Evolutionary conservation across 2,888 invertebrate genomes (phyloP), one percentile per base, ranked within the genome.

Genomic region (Drosophila birchii): DNA sequence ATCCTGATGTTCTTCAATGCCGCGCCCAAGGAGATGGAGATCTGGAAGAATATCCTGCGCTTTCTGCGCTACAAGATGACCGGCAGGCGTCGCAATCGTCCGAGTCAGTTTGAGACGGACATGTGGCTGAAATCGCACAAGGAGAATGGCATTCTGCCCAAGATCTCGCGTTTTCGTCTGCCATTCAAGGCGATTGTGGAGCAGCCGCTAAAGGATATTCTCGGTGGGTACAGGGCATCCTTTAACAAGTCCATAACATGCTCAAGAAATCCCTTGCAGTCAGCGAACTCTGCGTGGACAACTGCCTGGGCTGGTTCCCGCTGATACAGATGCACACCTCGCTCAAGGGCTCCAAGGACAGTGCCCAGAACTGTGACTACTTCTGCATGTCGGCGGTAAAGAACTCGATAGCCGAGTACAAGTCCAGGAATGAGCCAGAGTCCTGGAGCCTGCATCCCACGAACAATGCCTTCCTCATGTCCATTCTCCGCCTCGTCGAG

Each of bases 391-490:
- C 91, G 1, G 92, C 93, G 0, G 91, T 93, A 0, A 93, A 92
- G 58, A 93, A 92, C 68, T 92, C 92, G 4, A 91, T 92, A 54
- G 80, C 81, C 3, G 92, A 93, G 60, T 91, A 92, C 69, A 92
- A 91, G 71, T 81, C 84, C 3, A 85, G 88, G n/a, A 87, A 78
- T 56, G 90, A 91, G 44, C 72, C 90, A 0, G 92, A 92, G 58
- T 77, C 79, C 4, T 93, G 92, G 92, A 88, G 92, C 63, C 68
- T 92, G 38, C 90, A 91, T 58, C 93, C 93, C 1, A 90, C 90
- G n/a, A 93, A 93, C 72, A 93, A 93, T 85, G 92, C 92, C 14
- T 93, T 93, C 47, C 81, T 93, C 3, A 92, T 93, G 85, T 92
- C 92, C 39, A 86, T 92, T 12, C 67, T 93, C 2, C 90, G 92